phyloP scores from a whole-genome alignment of 2,888 invertebrate genomes.

The Pogonocherus hispidulus region DNA sequence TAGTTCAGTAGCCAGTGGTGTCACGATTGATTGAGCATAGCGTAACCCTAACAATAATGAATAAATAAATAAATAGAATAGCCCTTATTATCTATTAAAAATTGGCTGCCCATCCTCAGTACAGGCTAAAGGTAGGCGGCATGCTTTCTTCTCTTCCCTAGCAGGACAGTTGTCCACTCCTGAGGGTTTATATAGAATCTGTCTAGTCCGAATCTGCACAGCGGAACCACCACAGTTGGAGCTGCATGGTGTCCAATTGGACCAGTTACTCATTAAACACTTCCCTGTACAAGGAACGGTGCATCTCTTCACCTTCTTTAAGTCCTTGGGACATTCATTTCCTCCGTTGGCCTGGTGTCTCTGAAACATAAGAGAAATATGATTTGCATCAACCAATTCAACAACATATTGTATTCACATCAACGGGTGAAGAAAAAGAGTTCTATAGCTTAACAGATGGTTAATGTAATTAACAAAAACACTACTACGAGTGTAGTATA shows the following conservation, averaged over 20 bases:
- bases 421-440: too few relatives aligned
- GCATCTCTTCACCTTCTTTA: constrained; percentile 66
- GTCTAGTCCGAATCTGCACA: constrained; percentile 71
- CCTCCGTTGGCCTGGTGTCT: constrained; percentile 70
- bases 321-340: constrained; percentile 70
- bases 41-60: too few relatives aligned
- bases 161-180: constrained; percentile 62
- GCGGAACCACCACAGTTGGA: constrained; percentile 75
- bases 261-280: constrained; percentile 70
- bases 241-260: constrained; percentile 76
- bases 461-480: too few relatives aligned
- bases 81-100: constrained; percentile 1
- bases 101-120: constrained; percentile 49
- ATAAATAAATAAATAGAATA: neutral
- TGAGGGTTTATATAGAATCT: constrained; percentile 63
- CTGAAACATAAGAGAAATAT: constrained; percentile 50
- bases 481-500: too few relatives aligned
- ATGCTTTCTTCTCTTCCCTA: constrained; percentile 64
- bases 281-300: constrained; percentile 54
- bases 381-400: neutral
- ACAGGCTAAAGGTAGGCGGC: constrained; percentile 58
- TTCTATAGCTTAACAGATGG: too few relatives aligned
- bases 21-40: too few relatives aligned
- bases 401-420: neutral
- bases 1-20: too few relatives aligned